phyloP scores from a whole-genome alignment of 2,797 vertebrate species.

The Anguilla anguilla region DNA sequence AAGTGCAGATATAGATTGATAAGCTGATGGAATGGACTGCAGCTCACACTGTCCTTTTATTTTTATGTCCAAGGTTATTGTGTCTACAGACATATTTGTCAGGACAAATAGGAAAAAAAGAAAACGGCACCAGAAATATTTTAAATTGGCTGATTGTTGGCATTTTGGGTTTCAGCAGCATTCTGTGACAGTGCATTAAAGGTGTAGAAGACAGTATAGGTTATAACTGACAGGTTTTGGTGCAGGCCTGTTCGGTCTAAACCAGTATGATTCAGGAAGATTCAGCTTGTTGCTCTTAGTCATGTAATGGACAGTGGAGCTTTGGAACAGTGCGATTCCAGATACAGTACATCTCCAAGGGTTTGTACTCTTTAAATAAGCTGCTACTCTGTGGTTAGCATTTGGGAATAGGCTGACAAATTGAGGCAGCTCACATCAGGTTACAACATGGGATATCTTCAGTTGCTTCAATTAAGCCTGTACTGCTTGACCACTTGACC shows the following conservation, averaged over 20 bases:
- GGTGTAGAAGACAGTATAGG: neutral
- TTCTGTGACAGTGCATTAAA: neutral
- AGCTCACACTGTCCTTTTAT: neutral
- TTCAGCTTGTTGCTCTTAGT: neutral
- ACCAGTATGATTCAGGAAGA: neutral
- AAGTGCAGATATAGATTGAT: neutral
- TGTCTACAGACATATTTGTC: neutral
- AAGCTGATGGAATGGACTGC: neutral
- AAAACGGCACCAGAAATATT: neutral
- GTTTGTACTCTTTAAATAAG: too few species aligned
- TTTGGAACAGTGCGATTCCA: neutral
- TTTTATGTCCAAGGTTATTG: conserved; percentile 9
- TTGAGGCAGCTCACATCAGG: conserved; percentile 1
- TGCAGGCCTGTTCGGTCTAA: neutral
- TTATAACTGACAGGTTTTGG: neutral
- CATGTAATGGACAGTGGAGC: neutral
- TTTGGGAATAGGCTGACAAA: conserved; percentile 19
- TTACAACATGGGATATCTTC: neutral
- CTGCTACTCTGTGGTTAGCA: too few species aligned
- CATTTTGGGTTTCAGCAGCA: conserved; percentile 4
- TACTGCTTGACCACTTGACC: too few species aligned
- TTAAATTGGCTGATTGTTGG: neutral
- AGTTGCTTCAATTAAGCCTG: too few species aligned
- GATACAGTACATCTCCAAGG: too few species aligned
- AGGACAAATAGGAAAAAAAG: neutral